phyloP scores from a whole-genome alignment of 2,797 vertebrate genomes.

The Coluber constrictor region DNA sequence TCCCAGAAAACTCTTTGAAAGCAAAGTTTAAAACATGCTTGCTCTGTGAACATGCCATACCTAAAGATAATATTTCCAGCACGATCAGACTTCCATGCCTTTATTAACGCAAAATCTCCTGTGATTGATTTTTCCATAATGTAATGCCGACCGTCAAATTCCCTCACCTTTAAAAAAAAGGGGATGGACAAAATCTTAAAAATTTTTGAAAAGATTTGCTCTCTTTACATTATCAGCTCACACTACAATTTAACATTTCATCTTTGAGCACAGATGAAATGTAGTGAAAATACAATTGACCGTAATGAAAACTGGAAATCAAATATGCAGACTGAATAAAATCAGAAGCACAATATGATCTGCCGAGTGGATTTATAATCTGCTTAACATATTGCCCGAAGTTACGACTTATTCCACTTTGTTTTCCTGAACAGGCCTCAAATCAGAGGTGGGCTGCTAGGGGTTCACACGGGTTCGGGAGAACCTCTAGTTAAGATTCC shows the following conservation, averaged over 20 bases:
- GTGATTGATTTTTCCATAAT: conserved; percentile 93
- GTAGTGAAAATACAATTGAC: no score
- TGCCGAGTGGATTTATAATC: not conserved
- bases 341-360: not conserved
- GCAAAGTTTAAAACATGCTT: not conserved
- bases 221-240: not conserved
- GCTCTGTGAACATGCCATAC: conserved; percentile 63
- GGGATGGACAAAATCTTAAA: not conserved
- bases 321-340: not conserved
- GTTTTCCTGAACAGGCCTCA: not conserved
- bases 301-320: not conserved
- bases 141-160: conserved; percentile 88
- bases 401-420: not conserved
- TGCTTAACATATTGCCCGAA: not conserved
- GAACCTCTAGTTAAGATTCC: no score
- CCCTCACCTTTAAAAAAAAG: conserved; percentile 77
- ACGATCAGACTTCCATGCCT: conserved; percentile 95
- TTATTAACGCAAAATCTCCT: conserved; percentile 92
- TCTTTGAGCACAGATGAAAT: not conserved
- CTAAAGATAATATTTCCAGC: conserved; percentile 95
- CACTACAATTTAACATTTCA: not conserved
- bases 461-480: no score
- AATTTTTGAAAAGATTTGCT: not conserved
- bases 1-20: not conserved
- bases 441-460: no score